Conservation (phyloP, 2,113 vertebrate genomes). For the Prochilodus magdalenae region DNA sequence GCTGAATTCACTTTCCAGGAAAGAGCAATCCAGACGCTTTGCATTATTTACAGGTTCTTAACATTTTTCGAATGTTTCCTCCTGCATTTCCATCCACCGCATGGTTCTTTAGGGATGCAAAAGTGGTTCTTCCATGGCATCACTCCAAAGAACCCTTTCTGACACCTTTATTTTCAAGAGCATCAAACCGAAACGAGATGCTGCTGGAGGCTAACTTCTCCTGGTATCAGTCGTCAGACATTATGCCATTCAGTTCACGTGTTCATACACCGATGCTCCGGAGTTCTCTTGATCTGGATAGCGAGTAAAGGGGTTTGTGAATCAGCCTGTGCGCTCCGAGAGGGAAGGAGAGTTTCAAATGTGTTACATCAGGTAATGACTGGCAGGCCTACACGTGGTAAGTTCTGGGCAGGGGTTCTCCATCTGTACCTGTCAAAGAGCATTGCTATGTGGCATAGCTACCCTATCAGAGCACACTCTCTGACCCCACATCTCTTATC, state of each 20-base stretch:
- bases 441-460: conserved; percentile 29
- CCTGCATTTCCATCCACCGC: background rate
- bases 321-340: conserved; percentile 27
- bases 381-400: conserved; percentile 30
- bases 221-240: background rate
- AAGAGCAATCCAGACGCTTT: no score
- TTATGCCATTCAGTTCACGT: background rate
- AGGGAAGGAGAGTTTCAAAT: conserved; percentile 38
- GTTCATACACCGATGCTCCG: background rate
- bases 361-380: conserved; percentile 53
- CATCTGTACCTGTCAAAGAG: conserved; percentile 38
- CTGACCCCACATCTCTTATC: background rate
- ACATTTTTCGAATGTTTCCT: background rate
- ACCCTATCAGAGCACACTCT: background rate
- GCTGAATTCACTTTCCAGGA: no score
- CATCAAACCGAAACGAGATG: background rate
- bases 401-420: conserved; percentile 29
- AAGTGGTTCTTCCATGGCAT: background rate
- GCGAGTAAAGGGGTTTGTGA: conserved; percentile 12
- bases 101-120: background rate
- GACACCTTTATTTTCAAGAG: background rate
- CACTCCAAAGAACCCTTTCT: background rate
- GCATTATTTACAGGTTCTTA: no score
- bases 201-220: background rate
- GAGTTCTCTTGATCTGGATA: conserved; percentile 40